Evolutionary conservation across 2,888 invertebrate genomes (phyloP), one percentile per base, ranked within the genome.

Genomic region (Parthenolecanium corni): DNA sequence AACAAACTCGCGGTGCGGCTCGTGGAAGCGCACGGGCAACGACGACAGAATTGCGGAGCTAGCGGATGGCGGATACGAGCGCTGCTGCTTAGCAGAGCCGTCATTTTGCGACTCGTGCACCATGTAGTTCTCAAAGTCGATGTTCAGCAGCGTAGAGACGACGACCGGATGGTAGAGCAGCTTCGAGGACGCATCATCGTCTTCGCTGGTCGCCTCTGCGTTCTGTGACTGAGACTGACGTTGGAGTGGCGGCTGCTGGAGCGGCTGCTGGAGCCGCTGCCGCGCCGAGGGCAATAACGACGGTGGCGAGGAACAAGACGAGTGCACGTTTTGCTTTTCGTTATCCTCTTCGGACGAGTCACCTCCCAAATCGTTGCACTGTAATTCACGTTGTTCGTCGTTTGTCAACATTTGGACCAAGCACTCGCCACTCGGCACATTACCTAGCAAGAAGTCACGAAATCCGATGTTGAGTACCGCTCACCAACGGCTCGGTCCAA

Each of bases 71-170:
- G 46, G 14, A 21, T 20, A 49, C 49, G 20, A 49, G 16, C 40
- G 54, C 25, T 44, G 25, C 6, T 42, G 44, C 2, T 40, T 42
- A 6, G 46, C 57, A 16, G 6, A 3, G 20, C 44, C 14, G 4
- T 25, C 57, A 44, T 57, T 57, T 14, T 42, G 42, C 44, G 57
- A 57, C 23, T 57, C 57, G 57, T 57, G 57, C 2, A 57, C 57
- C 57, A 57, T 44, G 57, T 57, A 57, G 31, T 57, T 57, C 46
- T 57, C 57, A 31, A 57, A 57, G 31, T 57, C 57, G 3, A 57
- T 57, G 44, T 57, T 57, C 57, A 57, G 44, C 16, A 57, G 18
- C 3, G 46, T 57, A n/a, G 57, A 57, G 18, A 57, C 57, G 44
- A 57, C 44, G 18, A 54, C 54, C 40, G 57, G 57, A 24, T 57